Conservation (phyloP, 1,140 invertebrate genomes). For the Meloidogyne chitwoodi region DNA sequence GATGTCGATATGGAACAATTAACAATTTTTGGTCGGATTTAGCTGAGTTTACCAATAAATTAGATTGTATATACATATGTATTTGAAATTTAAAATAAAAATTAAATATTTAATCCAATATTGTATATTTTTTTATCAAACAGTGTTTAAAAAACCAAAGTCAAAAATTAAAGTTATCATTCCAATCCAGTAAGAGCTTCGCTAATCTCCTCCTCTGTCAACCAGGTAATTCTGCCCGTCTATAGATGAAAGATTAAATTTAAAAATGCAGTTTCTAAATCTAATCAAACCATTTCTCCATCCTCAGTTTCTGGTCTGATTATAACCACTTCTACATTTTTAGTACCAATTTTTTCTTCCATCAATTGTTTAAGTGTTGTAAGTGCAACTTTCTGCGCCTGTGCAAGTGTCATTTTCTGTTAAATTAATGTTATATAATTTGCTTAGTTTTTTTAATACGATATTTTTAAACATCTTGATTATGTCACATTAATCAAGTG, state of each 20-base stretch:
- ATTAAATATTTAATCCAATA: too few relatives aligned
- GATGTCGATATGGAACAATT: too few relatives aligned
- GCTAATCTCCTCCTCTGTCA: neutral
- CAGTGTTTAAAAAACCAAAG: too few relatives aligned
- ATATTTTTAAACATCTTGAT: too few relatives aligned
- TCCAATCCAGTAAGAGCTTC: neutral
- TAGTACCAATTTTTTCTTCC: conserved; percentile 96
- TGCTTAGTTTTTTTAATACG: too few relatives aligned
- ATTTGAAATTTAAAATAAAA: too few relatives aligned
- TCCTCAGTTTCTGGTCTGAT: conserved; percentile 47
- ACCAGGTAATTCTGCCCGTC: neutral
- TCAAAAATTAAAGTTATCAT: neutral
- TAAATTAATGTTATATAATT: conserved; percentile 35
- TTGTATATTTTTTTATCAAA: too few relatives aligned
- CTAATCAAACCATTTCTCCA: neutral
- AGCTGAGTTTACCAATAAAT: too few relatives aligned
- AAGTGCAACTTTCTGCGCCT: conserved; percentile 83
- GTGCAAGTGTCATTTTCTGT: conserved; percentile 89
- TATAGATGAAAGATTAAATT: neutral
- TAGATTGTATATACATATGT: too few relatives aligned
- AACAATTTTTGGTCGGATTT: too few relatives aligned
- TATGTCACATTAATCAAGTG: too few relatives aligned
- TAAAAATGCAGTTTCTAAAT: neutral
- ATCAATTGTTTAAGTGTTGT: conserved; percentile 98
- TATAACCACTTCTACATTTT: conserved; percentile 83